Conservation (phyloP, 2,797 vertebrate genomes). For the Salmo trutta region DNA sequence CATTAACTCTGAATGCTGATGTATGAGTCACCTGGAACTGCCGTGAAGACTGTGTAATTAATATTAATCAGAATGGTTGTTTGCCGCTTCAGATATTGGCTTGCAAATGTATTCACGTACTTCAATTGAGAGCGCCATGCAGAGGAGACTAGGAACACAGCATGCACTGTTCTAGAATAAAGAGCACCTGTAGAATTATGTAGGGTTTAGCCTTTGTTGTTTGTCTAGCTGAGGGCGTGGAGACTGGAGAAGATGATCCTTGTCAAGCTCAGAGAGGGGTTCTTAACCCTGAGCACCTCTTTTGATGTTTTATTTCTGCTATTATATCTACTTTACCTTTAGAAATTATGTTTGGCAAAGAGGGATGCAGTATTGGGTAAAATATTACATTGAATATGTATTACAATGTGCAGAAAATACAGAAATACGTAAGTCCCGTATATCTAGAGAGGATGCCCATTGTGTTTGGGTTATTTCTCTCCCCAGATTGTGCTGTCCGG, state of each 20-base stretch:
- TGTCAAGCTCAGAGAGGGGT: background rate
- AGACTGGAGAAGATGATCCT: background rate
- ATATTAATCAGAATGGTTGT: background rate
- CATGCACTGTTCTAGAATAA: background rate
- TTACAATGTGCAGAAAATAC: background rate
- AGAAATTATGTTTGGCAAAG: background rate
- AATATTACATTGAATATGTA: background rate
- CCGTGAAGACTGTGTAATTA: background rate
- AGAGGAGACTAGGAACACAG: background rate
- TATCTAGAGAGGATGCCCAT: background rate
- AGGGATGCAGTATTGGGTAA: background rate
- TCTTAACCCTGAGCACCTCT: background rate
- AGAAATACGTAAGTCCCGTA: conserved; percentile 4
- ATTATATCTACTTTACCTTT: background rate
- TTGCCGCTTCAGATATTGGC: background rate
- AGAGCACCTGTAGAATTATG: background rate
- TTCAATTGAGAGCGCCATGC: background rate
- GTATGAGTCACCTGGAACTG: background rate
- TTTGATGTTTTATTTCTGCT: background rate
- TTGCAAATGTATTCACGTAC: conserved; percentile 1
- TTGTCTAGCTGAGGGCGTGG: background rate
- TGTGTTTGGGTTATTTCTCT: background rate
- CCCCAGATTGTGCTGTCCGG: conserved; percentile 90
- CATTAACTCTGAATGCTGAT: background rate
- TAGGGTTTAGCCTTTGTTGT: background rate